Percentiles rank a stretch among this genome's conserved stretches.
Evolutionary conservation across 53 echinoderm and acorn worm species (phyloP).

Genomic region (Stichopus horrens): DNA sequence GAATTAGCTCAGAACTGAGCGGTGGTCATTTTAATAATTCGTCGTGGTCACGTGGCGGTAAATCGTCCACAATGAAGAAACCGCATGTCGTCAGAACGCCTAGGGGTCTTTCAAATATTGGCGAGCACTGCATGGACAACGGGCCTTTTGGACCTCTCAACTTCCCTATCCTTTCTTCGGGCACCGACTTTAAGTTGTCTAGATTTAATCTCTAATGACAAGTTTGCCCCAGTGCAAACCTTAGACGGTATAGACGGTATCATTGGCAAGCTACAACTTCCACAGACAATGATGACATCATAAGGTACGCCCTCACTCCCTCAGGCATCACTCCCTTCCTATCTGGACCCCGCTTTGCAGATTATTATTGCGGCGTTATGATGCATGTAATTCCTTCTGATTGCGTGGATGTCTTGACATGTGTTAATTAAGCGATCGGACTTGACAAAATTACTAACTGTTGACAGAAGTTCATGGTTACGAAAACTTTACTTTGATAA

Average conservation of each 20-base stretch:
- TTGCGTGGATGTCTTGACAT: neutral
- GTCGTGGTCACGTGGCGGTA: constrained; percentile 53
- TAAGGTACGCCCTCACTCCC: neutral
- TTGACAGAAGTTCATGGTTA: neutral
- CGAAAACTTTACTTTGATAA: neutral
- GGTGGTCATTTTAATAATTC: constrained; percentile 65
- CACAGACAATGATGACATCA: neutral
- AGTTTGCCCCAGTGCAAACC: no score
- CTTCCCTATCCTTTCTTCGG: constrained; percentile 51
- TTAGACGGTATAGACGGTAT: no score
- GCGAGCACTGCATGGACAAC: constrained; percentile 66
- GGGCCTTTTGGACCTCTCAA: constrained; percentile 63
- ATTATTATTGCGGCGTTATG: neutral
- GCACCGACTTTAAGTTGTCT: constrained; percentile 62
- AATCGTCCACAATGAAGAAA: constrained; percentile 39
- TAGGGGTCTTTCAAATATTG: neutral
- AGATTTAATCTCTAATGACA: constrained; percentile 1
- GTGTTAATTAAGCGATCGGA: neutral
- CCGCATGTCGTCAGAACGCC: constrained; percentile 21
- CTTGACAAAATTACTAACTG: neutral
- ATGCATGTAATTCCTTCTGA: neutral
- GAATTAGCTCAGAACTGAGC: neutral
- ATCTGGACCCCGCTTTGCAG: neutral
- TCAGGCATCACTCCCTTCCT: neutral
- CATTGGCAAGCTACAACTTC: neutral